Conservation (phyloP, 2,888 invertebrate genomes). For the Pardosa pseudoannulata region DNA sequence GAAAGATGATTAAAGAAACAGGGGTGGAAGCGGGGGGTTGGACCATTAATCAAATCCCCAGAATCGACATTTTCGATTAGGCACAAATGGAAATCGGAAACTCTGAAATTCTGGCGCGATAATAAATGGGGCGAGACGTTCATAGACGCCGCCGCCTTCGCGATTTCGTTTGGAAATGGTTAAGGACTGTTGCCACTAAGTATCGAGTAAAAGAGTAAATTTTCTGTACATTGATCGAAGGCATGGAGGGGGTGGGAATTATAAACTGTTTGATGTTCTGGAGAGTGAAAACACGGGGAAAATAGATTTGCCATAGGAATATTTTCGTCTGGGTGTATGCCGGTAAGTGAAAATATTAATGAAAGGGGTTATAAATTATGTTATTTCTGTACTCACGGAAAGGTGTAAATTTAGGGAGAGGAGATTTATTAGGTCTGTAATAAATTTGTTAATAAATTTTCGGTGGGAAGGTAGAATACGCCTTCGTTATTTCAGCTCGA, state of each 20-base stretch:
- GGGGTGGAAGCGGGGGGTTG: neutral
- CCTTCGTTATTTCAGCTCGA: too few relatives aligned
- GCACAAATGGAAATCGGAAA: slow-evolving; percentile 37
- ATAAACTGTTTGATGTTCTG: neutral
- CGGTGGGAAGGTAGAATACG: neutral
- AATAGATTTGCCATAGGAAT: neutral
- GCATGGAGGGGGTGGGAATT: neutral
- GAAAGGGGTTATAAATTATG: neutral
- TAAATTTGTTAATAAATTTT: neutral
- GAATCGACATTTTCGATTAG: slow-evolving; percentile 59
- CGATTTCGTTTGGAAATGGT: neutral
- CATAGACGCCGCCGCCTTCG: slow-evolving; percentile 2
- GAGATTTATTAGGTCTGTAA: neutral
- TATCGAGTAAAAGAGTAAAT: neutral
- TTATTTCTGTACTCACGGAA: neutral
- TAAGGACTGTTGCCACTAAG: neutral
- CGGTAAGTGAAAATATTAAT: neutral
- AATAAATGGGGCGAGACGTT: slow-evolving; percentile 29
- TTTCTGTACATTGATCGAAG: neutral
- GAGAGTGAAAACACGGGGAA: neutral
- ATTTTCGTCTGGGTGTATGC: neutral
- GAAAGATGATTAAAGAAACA: slow-evolving; percentile 41
- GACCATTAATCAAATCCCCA: slow-evolving; percentile 13
- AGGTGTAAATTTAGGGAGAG: neutral
- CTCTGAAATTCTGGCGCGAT: slow-evolving; percentile 15